These are phyloP conservation scores for Tetragnatha montana DNA, from an alignment of 2,888 invertebrate species.

Conservation along the genomic window DNA sequence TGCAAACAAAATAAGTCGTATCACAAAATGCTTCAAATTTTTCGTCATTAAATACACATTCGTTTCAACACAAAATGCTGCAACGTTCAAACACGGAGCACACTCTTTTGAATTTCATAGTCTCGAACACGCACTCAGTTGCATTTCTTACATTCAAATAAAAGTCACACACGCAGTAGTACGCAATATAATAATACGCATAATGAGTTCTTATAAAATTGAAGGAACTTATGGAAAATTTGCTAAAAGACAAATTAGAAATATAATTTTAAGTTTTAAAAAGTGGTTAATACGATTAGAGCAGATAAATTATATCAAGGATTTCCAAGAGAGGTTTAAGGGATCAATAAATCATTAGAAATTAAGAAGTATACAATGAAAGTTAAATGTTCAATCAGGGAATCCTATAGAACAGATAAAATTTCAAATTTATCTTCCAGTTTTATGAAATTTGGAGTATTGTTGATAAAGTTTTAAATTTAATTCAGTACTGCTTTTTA, in stretches of 20 bases:
- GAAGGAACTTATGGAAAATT: not conserved
- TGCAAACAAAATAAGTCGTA: not conserved
- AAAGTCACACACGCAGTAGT: not conserved
- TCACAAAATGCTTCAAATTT: not conserved
- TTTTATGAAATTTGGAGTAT: no score
- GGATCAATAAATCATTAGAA: no score
- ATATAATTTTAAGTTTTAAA: not conserved
- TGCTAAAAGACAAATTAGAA: not conserved
- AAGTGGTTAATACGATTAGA: no score
- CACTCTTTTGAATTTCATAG: not conserved
- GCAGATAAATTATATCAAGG: no score
- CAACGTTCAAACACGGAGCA: not conserved
- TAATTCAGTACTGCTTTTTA: no score
- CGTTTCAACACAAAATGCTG: not conserved
- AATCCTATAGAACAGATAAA: no score
- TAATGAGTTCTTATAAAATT: not conserved
- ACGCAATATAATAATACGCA: not conserved
- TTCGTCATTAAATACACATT: not conserved
- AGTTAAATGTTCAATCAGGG: no score
- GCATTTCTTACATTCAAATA: not conserved
- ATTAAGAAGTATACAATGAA: no score
- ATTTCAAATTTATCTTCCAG: no score
- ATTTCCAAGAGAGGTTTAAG: no score
- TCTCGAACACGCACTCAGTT: no score
- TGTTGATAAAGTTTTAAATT: no score